These are phyloP conservation scores for Flexamia atlantica DNA, from an alignment of 2,888 invertebrate genomes.

Conservation along the genomic window DNA sequence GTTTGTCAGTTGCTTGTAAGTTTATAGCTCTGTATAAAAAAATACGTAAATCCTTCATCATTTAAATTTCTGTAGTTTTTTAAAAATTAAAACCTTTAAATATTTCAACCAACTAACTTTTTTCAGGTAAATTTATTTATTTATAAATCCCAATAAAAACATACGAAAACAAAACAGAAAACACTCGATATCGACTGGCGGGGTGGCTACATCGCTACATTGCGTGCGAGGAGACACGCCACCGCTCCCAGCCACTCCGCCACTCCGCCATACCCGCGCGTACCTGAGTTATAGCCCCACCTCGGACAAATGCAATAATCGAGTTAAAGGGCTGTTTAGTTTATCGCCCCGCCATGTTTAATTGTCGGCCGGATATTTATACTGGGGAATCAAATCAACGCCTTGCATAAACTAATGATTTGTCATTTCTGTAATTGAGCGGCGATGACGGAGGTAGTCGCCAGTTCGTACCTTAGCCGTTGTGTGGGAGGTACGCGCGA, in stretches of 20 bases:
- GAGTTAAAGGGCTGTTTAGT: slow-evolving; percentile 38
- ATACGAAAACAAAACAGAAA: too few relatives aligned
- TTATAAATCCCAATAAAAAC: too few relatives aligned
- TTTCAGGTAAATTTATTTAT: background rate
- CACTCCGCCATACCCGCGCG: too few relatives aligned
- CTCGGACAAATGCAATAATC: slow-evolving; percentile 51
- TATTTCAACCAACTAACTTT: too few relatives aligned
- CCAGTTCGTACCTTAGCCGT: background rate
- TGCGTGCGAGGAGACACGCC: too few relatives aligned
- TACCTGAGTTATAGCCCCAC: slow-evolving; percentile 32
- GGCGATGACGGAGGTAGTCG: slow-evolving; percentile 14
- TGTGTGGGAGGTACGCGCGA: background rate
- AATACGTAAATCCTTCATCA: too few relatives aligned
- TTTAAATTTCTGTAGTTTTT: too few relatives aligned
- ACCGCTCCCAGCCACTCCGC: background rate
- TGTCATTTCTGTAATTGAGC: slow-evolving; percentile 27
- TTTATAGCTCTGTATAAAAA: too few relatives aligned
- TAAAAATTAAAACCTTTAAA: too few relatives aligned
- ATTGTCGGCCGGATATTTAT: slow-evolving; percentile 38
- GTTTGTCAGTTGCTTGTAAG: too few relatives aligned
- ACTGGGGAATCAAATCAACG: slow-evolving; percentile 45
- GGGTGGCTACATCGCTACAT: too few relatives aligned
- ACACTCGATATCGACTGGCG: too few relatives aligned
- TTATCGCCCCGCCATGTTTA: slow-evolving; percentile 27
- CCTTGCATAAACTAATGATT: slow-evolving; percentile 49